Conservation (phyloP, 2,888 invertebrate genomes). For the Protophormia terraenovae region DNA sequence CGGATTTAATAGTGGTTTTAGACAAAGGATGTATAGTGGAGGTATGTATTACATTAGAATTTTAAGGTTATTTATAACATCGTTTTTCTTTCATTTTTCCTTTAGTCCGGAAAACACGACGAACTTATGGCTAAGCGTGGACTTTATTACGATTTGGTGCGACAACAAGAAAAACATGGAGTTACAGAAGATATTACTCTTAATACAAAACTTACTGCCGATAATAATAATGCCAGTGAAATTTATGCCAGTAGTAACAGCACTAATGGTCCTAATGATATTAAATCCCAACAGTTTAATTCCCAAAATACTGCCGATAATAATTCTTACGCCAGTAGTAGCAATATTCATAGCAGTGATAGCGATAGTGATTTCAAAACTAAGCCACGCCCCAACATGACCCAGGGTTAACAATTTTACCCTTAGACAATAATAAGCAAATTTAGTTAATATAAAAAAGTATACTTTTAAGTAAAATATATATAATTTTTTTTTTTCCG, state of each 20-base stretch:
- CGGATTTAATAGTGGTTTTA: conserved; percentile 95
- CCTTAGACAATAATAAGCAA: background rate
- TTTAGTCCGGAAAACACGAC: conserved; percentile 91
- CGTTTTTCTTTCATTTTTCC: conserved; percentile 19
- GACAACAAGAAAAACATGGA: conserved; percentile 86
- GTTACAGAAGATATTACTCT: conserved; percentile 55
- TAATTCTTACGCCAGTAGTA: background rate
- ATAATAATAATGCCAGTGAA: background rate
- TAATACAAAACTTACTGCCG: background rate
- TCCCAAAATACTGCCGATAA: background rate
- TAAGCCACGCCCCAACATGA: conserved; percentile 19
- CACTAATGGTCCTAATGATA: background rate
- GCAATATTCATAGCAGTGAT: background rate
- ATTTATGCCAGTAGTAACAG: background rate
- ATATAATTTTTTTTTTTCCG: background rate
- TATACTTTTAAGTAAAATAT: background rate
- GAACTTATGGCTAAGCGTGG: conserved; percentile 89
- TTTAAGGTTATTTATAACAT: background rate
- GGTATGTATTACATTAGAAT: conserved; percentile 82
- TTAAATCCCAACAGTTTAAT: background rate
- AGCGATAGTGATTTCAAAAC: background rate
- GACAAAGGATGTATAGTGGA: conserved; percentile 92
- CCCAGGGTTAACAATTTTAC: conserved; percentile 26
- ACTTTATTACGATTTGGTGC: conserved; percentile 92
- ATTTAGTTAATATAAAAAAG: background rate